Evolutionary conservation across 2,797 vertebrate species (phyloP), one percentile per base, ranked within the genome.

Genomic region (Lagorchestes hirsutus): DNA sequence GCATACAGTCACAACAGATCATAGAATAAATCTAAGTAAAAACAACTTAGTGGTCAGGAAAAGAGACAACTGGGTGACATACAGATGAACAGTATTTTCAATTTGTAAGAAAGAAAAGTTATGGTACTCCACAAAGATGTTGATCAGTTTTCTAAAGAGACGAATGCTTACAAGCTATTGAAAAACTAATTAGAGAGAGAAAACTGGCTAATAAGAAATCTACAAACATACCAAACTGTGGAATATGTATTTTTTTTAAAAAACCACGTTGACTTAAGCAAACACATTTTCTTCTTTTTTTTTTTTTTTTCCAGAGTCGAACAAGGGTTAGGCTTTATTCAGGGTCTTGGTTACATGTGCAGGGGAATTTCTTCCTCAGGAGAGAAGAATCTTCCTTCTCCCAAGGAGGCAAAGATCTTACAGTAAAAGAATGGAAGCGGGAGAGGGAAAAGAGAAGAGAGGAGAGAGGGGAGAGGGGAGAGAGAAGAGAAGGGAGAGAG

Each of bases 21-120:
- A 97, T 97, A 97, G 97, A 98, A 98, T 95, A 93, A 97, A 97
- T 95, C 96, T 98, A 98, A 98, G 97, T 98, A 97, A 98, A 98
- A 98, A 97, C 97, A 98, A 94, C 98, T 98, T 97, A 97, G 93
- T 98, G 95, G 93, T 97, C 96, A 97, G 93, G 95, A 96, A 93
- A 93, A 57, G 57, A 96, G 57, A 96, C 96, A 96, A 97, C 82
- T 94, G 91, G 91, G 57, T 5, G 0, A 55, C 96, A 90, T 96
- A 95, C 93, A 56, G 93, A 92, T 94, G 96, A 96, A 96, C 97
- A 97, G 92, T 97, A 94, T 94, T 94, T 95, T 91, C 95, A 94
- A 95, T 98, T 95, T 96, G 92, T 96, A 98, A 92, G 95, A 97
- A 97, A 98, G 96, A 90, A 62, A 94, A 96, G 96, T 95, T 97